These are phyloP conservation scores for Drosophila rubida DNA, from an alignment of 2,888 invertebrate species.

Conservation along the genomic window DNA sequence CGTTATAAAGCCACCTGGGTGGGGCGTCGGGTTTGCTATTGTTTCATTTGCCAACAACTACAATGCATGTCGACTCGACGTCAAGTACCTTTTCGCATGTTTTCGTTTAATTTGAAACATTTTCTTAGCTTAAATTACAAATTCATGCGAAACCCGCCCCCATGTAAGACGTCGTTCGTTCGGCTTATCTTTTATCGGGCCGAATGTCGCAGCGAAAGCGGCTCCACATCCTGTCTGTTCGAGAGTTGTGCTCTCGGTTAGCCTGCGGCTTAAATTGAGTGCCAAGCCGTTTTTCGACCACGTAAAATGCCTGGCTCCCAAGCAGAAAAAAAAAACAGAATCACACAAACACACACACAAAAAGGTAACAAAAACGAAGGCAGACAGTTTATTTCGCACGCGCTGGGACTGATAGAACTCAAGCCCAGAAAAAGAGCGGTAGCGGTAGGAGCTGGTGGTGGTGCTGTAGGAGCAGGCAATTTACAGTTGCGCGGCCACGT, in stretches of 20 bases:
- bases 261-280: conserved; percentile 63
- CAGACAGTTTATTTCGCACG: conserved; percentile 56
- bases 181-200: conserved; percentile 53
- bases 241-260: conserved; percentile 6
- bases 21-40: conserved; percentile 63
- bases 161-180: conserved; percentile 15
- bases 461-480: conserved; percentile 55
- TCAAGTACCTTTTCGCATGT: conserved; percentile 52
- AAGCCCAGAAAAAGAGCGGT: background rate
- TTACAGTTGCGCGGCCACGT: conserved; percentile 76
- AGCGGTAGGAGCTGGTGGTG: background rate
- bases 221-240: conserved; percentile 9
- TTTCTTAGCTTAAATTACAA: conserved; percentile 76
- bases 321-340: background rate
- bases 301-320: conserved; percentile 24
- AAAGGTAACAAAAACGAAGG: conserved; percentile 44
- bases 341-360: conserved; percentile 14
- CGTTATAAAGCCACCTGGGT: conserved; percentile 40
- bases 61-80: conserved; percentile 27
- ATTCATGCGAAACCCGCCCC: too few species aligned
- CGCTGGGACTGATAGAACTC: conserved; percentile 17
- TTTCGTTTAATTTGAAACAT: conserved; percentile 80
- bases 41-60: conserved; percentile 78
- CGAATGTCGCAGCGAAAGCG: conserved; percentile 48
- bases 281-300: conserved; percentile 57